Base-by-base conservation (phyloP, 2,888 invertebrate genomes). In the Agriopis leucophaearia region DNA sequence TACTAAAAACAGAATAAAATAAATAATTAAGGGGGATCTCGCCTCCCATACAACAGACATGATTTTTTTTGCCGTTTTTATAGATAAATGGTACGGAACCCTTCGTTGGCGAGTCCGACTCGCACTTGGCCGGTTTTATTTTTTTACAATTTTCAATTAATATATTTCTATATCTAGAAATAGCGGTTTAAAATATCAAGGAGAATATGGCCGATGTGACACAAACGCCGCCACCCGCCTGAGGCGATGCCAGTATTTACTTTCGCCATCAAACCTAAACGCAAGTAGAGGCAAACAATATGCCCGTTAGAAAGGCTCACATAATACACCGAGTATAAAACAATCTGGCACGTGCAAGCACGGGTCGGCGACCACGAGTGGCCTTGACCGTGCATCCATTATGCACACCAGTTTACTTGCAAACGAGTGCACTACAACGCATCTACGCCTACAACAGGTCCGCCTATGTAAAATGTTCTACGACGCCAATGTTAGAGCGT, bases 301-400 rank as follows among this genome's bases (percentile, higher is more conserved):
- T 12, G 60, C 57, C 54, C 69, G 69, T 66, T 65, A 70, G 62
- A 51, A 62, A 66, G 68, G 69, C 65, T 64, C 59, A 70, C 62
- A 67, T 44, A 66, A n/a, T 7, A 40, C 51, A 58, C 64, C 50
- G 77, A 78, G 81, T 82, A 85, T 83, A 83, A 88, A 90, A 89
- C 88, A 91, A 90, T 87, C 87, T 84, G 82, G 81, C 90, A 89
- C 88, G 88, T 90, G 91, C 84, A 85, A 82, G 78, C 64, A 69
- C 67, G 82, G 89, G 89, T 89, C 88, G 85, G 71, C 85, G 88
- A 80, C 86, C 88, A 87, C 84, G 76, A 77, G 69, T 83, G 91
- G 76, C 93, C 92, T 92, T 92, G 93, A 91, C 91, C 91, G 90
- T 88, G 87, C 88, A 89, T 89, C 89, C 87, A 92, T 91, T 92